Conservation (phyloP, 2,888 invertebrate species). For the Pteria penguin region DNA sequence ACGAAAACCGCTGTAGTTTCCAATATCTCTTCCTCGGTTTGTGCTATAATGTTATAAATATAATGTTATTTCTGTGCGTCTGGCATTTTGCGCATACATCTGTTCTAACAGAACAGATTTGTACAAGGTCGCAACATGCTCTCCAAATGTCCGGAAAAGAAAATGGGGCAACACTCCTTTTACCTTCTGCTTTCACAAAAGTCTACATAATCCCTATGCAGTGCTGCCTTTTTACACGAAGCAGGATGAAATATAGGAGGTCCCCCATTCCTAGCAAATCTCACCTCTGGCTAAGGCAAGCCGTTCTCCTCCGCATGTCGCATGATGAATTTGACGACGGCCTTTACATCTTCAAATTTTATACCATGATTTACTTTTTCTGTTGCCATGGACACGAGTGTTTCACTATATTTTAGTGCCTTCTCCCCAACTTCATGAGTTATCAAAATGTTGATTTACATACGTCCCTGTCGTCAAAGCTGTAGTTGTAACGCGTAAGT, state of each 20-base stretch:
- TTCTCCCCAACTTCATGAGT: too few species aligned
- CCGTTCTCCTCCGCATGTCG: slow-evolving; percentile 21
- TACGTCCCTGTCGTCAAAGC: too few species aligned
- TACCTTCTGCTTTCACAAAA: too few species aligned
- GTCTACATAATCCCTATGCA: too few species aligned
- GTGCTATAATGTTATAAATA: too few species aligned
- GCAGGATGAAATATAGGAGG: slow-evolving; percentile 7
- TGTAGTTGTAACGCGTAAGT: too few species aligned
- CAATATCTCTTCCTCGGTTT: slow-evolving; percentile 28
- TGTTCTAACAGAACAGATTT: slow-evolving; percentile 25
- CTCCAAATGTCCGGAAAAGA: slow-evolving; percentile 33
- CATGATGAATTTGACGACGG: slow-evolving; percentile 8
- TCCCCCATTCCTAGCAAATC: background rate
- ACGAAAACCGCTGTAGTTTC: too few species aligned
- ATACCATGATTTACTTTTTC: slow-evolving; percentile 15
- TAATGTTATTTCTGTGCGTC: slow-evolving; percentile 9
- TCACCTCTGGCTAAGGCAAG: slow-evolving; percentile 17
- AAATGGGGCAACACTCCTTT: slow-evolving; percentile 7
- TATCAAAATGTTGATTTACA: too few species aligned
- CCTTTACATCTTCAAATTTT: background rate
- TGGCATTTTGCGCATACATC: slow-evolving; percentile 37
- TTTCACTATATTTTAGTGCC: too few species aligned
- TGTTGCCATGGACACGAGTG: background rate
- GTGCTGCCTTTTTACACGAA: slow-evolving; percentile 6
- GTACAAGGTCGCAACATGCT: slow-evolving; percentile 24